These are phyloP conservation scores for Pygocentrus nattereri DNA, from an alignment of 2,797 vertebrate species.

Conservation along the genomic window DNA sequence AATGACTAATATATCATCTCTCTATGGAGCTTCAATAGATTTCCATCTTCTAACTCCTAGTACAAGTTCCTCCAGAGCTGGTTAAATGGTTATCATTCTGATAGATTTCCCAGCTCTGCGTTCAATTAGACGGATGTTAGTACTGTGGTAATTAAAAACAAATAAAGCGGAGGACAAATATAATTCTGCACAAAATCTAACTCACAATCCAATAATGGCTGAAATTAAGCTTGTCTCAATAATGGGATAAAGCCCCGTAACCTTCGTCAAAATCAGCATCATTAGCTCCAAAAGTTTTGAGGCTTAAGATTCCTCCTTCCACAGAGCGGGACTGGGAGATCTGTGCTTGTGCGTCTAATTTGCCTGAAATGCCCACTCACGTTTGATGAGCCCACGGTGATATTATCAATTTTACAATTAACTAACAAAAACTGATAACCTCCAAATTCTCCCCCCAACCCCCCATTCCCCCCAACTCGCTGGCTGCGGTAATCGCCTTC, in stretches of 20 bases:
- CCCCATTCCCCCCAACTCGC: slow-evolving; percentile 48
- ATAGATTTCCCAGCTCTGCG: slow-evolving; percentile 63
- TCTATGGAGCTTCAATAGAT: background rate
- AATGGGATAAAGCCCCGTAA: slow-evolving; percentile 44
- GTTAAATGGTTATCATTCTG: slow-evolving; percentile 3
- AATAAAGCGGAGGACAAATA: slow-evolving; percentile 79
- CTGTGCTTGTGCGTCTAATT: slow-evolving; percentile 81
- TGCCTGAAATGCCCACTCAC: slow-evolving; percentile 82
- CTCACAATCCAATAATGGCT: slow-evolving; percentile 49
- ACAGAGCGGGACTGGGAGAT: slow-evolving; percentile 37
- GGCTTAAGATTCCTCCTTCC: slow-evolving; percentile 44
- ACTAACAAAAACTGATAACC: slow-evolving; percentile 87
- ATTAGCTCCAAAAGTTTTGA: slow-evolving; percentile 43
- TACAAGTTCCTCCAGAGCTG: background rate
- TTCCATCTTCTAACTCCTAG: background rate
- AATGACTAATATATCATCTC: background rate
- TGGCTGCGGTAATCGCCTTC: slow-evolving; percentile 74
- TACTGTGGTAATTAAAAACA: slow-evolving; percentile 80
- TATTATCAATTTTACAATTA: slow-evolving; percentile 86
- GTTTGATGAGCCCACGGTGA: slow-evolving; percentile 77
- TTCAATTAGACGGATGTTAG: slow-evolving; percentile 68
- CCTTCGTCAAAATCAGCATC: background rate
- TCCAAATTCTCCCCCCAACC: slow-evolving; percentile 74
- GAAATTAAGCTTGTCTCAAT: slow-evolving; percentile 46
- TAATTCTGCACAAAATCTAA: slow-evolving; percentile 75